Base-by-base conservation (phyloP, 2,113 vertebrate genomes). In the Stercorarius parasiticus region DNA sequence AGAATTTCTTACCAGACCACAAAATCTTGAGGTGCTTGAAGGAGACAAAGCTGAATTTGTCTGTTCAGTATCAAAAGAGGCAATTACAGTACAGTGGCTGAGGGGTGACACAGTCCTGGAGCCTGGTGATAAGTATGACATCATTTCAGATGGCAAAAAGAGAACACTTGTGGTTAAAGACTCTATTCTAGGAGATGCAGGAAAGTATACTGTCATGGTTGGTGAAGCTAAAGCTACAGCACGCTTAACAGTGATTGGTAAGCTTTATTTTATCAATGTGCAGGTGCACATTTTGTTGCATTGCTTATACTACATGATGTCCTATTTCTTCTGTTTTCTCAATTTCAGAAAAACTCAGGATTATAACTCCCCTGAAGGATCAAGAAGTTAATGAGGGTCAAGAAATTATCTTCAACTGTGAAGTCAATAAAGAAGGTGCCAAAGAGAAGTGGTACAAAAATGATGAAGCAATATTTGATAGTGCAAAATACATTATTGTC, bases 401-500 rank as follows among this genome's bases (percentile, higher is more conserved):
- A 93, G 99, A 99, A 97, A 98, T 98, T 38, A 97, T 99, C 77
- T 99, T 99, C 87, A 99, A 99, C 98, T 99, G 99, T 74, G 99
- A 99, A 98, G 98, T 99, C 36, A 99, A 99, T 96, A 98, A 98
- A 5, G 99, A 99, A 95, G 99, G 99, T 94, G 99, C 98, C 20
- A 99, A 99, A 96, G 99, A 99, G 86, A 99, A 99, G 93, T 99
- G 99, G 99, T 98, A 99, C 95, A 99, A 99, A 98, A 98, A 99
- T 73, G 98, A 98, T 6, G 99, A 99, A 93, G 98, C 98, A 29
- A 98, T 99, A 92, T 99, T 99, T 93, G 99, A 99, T 93, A 99
- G 99, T 96, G 97, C 98, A 97, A 99, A 99, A 98, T 99, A 99
- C 88, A 98, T 99, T 93, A 98, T 99, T 98, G 93, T 98, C 79